Evolutionary conservation across 1,140 invertebrate species (phyloP), one percentile per base, ranked within the genome.

Genomic region (Sarcophaga bullata): DNA sequence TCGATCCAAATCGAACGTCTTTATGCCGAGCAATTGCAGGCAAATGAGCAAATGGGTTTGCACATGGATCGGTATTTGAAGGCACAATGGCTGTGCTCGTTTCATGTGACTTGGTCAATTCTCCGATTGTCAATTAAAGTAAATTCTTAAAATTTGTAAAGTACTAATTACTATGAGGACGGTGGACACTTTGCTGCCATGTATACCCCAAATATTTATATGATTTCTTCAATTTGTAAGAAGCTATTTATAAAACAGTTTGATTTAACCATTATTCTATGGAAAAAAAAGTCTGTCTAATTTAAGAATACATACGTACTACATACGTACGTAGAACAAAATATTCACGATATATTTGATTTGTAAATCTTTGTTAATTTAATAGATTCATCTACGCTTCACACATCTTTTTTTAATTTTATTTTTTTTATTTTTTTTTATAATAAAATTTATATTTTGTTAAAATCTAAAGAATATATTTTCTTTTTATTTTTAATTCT

Each of bases 101-200:
- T 95, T 95, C 84, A 91, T 91, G 10, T 73, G 95, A 96, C n/a
- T n/a, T 96, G 0, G 1, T 88, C 93, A 93, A 81, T 83, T 87
- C 11, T 91, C 94, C 0, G 92, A 95, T 80, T 92, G 90, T 58
- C 85, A n/a, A 15, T 84, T 95, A 90, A 78, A 89, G 92, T 1
- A 94, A 92, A 85, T 95, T 91, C 85, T 86, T 84, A 0, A 95
- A 95, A 86, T 84, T 96, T 8, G 90, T 95, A 94, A 68, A 91
- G 92, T 4, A 94, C 91, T 1, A n/a, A n/a, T n/a, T 91, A 94
- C 80, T 85, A 93, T 46, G 85, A 91, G 4, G 91, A 92, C 8
- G 96, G 96, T 3, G 97, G 97, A 3, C 97, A 98, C 90, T 98
- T 98, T 87, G 94, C 95, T 9, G 96, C 95, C 0, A 92, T 97